A percentile compares a stretch with the other conserved stretches of the same genome.
Conservation (phyloP, 2,888 invertebrate genomes). For the Lasioglossum marginatum region DNA sequence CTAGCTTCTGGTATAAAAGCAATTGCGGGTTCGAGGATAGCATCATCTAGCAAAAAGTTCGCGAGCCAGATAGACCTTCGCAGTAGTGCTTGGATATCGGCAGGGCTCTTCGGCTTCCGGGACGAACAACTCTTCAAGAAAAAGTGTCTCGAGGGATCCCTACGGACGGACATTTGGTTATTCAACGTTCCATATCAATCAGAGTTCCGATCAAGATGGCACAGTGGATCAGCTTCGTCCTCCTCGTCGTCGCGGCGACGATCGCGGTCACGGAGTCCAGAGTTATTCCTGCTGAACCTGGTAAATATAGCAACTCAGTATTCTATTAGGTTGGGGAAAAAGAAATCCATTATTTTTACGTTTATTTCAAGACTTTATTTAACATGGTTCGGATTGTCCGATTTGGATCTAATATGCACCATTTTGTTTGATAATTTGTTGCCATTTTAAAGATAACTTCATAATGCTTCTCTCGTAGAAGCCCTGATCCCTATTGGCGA, state of each 20-base stretch:
- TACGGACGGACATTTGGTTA: neutral
- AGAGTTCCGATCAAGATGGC: conserved; percentile 58
- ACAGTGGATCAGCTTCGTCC: conserved; percentile 63
- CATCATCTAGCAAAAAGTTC: conserved; percentile 72
- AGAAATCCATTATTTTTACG: too few relatives aligned
- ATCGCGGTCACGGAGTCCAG: conserved; percentile 82
- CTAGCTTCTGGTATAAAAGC: conserved; percentile 78
- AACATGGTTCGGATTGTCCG: too few relatives aligned
- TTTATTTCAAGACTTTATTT: too few relatives aligned
- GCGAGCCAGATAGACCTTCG: conserved; percentile 53
- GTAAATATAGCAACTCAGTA: conserved; percentile 61
- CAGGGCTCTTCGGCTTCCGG: conserved; percentile 20
- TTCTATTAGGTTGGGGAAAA: too few relatives aligned
- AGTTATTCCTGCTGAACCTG: conserved; percentile 70
- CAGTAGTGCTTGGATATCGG: conserved; percentile 53
- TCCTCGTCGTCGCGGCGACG: conserved; percentile 85
- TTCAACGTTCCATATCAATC: neutral
- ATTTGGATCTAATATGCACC: too few relatives aligned
- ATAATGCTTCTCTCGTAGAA: too few relatives aligned
- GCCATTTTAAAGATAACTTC: too few relatives aligned
- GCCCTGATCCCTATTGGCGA: too few relatives aligned
- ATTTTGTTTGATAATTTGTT: too few relatives aligned
- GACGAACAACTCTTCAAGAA: conserved; percentile 1
- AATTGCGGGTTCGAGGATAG: conserved; percentile 72
- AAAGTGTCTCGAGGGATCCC: conserved; percentile 22